Percentiles rank a stretch among this genome's conserved stretches.
Conservation (phyloP, 2,797 vertebrate genomes). For the Sarcoramphus papa region DNA sequence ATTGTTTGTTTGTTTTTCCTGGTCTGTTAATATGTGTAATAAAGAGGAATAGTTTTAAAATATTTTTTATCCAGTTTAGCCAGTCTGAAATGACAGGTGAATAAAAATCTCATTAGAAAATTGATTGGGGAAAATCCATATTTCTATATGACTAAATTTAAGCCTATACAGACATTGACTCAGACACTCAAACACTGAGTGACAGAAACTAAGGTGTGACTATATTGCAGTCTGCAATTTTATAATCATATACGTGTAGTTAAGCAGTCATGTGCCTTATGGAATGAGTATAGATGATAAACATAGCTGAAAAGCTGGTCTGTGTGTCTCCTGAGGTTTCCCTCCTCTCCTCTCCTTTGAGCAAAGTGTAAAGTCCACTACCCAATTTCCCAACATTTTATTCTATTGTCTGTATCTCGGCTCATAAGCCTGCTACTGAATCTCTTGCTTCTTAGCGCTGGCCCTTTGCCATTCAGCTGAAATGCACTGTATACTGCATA, state of each 20-base stretch:
- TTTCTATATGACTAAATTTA: background rate
- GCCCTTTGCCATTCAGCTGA: background rate
- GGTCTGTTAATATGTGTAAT: background rate
- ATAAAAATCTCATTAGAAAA: background rate
- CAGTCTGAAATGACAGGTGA: background rate
- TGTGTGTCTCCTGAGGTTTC: background rate
- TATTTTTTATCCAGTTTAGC: background rate
- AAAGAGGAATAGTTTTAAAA: background rate
- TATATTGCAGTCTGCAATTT: background rate
- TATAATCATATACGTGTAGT: background rate
- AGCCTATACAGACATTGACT: background rate
- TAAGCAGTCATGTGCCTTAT: background rate
- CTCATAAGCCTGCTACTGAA: background rate
- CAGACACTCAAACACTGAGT: background rate
- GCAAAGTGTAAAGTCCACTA: background rate
- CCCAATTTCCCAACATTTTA: background rate
- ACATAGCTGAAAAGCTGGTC: background rate
- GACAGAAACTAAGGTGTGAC: background rate
- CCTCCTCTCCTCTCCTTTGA: background rate
- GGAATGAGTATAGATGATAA: background rate
- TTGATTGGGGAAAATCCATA: background rate
- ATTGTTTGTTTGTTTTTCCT: background rate
- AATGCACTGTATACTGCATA: background rate
- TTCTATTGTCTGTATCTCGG: background rate
- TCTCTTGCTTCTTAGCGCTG: background rate